Conservation (phyloP, 2,888 invertebrate species). For the Drosophila affinis region DNA sequence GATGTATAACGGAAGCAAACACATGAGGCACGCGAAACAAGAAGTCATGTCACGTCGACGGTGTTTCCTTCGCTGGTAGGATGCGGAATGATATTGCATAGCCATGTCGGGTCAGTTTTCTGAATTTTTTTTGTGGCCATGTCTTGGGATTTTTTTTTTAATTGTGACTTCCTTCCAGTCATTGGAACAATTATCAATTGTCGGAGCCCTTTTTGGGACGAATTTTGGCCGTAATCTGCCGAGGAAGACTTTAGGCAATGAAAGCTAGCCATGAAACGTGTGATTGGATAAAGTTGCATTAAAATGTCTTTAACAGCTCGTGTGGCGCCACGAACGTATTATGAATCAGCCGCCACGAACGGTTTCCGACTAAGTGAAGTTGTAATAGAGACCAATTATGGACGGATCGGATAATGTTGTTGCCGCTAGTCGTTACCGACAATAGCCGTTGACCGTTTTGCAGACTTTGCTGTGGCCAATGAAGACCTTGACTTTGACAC, state of each 20-base stretch:
- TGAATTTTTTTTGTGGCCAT: constrained; percentile 13
- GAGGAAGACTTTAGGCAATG: background rate
- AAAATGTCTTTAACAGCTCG: constrained; percentile 35
- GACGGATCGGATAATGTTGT: constrained; percentile 51
- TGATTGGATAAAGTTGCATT: constrained; percentile 20
- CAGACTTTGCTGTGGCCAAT: constrained; percentile 8
- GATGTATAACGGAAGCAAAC: constrained; percentile 62
- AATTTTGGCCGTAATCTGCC: background rate
- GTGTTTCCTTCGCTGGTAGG: constrained; percentile 23
- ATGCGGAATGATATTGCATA: constrained; percentile 17
- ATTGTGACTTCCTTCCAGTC: constrained; percentile 3
- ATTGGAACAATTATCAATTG: constrained; percentile 6
- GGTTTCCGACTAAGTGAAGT: constrained; percentile 42
- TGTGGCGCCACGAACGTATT: constrained; percentile 28
- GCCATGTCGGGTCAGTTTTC: constrained; percentile 43
- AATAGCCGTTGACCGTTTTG: constrained; percentile 43
- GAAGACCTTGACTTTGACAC: constrained; percentile 79
- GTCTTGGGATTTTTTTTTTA: background rate
- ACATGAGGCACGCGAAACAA: constrained; percentile 58
- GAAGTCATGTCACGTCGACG: background rate
- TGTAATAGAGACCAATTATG: constrained; percentile 71
- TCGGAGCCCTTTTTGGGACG: constrained; percentile 14
- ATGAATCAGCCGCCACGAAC: constrained; percentile 37
- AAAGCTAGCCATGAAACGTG: background rate
- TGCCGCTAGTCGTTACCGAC: constrained; percentile 33